Evolutionary conservation across 2,797 vertebrate genomes (phyloP).

Genomic region (Gambusia yucatana): DNA sequence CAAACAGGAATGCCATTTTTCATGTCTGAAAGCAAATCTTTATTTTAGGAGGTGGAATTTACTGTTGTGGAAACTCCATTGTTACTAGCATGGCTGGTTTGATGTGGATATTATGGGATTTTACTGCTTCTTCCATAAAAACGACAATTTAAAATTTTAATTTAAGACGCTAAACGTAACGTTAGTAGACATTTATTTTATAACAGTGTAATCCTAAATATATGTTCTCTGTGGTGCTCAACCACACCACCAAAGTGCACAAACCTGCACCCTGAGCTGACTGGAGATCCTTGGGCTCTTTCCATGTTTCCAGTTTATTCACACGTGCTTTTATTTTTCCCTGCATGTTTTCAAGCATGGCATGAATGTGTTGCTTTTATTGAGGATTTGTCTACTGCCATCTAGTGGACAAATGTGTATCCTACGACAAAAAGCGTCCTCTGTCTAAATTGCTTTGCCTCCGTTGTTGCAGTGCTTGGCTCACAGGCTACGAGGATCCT

Average conservation of each 20-base stretch:
- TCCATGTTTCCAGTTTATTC: slow-evolving; percentile 15
- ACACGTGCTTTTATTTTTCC: background rate
- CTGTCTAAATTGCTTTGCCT: background rate
- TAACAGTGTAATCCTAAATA: background rate
- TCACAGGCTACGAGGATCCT: slow-evolving; percentile 90
- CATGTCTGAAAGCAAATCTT: background rate
- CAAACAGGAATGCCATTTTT: background rate
- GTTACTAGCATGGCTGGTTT: background rate
- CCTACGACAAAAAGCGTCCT: background rate
- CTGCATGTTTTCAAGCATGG: slow-evolving; percentile 44
- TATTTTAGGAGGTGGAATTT: background rate
- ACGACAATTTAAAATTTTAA: background rate
- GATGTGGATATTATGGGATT: background rate
- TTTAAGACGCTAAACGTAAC: background rate
- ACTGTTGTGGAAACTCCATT: background rate
- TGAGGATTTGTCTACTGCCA: slow-evolving; percentile 40
- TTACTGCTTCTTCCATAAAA: slow-evolving; percentile 1
- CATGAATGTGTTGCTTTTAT: background rate
- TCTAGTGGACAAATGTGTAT: slow-evolving; percentile 51
- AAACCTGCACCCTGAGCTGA: slow-evolving; percentile 61
- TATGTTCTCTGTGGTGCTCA: background rate
- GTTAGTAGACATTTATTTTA: background rate
- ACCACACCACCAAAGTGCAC: background rate
- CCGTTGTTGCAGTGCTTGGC: slow-evolving; percentile 87
- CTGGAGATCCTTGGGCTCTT: slow-evolving; percentile 63